These are phyloP conservation scores for Alethe diademata DNA, from an alignment of 2,113 vertebrate genomes.

Conservation along the genomic window DNA sequence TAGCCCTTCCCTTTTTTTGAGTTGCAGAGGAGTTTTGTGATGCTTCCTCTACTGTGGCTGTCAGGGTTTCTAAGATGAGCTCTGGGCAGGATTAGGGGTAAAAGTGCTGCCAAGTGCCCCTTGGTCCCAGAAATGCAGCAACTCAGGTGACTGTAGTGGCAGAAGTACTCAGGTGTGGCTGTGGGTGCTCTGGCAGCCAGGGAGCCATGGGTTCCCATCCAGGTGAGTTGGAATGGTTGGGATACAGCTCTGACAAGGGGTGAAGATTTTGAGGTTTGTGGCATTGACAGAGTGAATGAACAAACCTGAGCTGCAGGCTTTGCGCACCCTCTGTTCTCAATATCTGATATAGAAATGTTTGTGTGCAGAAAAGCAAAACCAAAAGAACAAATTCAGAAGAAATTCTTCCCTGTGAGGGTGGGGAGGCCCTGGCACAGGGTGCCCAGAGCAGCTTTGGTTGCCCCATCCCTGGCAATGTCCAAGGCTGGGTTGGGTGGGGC, in stretches of 20 bases:
- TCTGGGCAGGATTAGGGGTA: not conserved
- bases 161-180: not conserved
- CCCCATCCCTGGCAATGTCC: not conserved
- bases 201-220: not conserved
- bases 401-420: not conserved
- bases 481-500: not conserved
- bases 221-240: not conserved
- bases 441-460: not conserved
- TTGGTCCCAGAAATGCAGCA: not conserved
- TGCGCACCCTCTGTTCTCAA: not conserved
- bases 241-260: fast-evolving
- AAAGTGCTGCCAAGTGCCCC: fast-evolving
- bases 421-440: not conserved
- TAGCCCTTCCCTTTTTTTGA: not conserved
- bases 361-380: not conserved
- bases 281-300: not conserved
- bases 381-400: not conserved
- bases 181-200: not conserved
- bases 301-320: fast-evolving
- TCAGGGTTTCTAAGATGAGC: not conserved
- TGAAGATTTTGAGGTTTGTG: not conserved
- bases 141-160: not conserved
- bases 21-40: not conserved
- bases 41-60: fast-evolving
- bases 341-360: too few species aligned